phyloP scores from a whole-genome alignment of 2,797 vertebrate species.

The Sebastes vulpes region DNA sequence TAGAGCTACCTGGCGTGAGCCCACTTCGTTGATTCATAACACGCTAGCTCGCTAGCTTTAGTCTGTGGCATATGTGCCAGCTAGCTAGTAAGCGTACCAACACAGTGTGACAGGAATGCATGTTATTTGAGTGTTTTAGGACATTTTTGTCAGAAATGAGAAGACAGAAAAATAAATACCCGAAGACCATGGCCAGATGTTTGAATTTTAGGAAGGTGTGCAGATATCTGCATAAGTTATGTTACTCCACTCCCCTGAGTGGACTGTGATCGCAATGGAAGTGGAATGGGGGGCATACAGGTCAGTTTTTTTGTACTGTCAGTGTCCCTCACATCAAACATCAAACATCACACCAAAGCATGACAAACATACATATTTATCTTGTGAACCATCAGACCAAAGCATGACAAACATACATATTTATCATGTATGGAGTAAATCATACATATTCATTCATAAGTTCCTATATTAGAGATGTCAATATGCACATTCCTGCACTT shows the following conservation, averaged over 20 bases:
- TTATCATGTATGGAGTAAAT: conserved; percentile 40
- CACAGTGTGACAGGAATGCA: not conserved
- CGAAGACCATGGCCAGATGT: conserved; percentile 17
- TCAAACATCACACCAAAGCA: conserved; percentile 3
- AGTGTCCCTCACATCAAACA: conserved; percentile 16
- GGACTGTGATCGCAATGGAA: not conserved
- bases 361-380: conserved; percentile 49
- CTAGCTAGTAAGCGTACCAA: not conserved
- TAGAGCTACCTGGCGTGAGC: too few species aligned
- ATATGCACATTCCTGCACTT: conserved; percentile 33
- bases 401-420: conserved; percentile 43
- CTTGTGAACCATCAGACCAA: conserved; percentile 5
- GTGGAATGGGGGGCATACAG: not conserved
- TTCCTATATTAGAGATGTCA: conserved; percentile 29
- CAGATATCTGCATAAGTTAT: not conserved
- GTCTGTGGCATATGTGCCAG: too few species aligned
- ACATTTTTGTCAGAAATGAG: not conserved
- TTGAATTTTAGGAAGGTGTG: not conserved
- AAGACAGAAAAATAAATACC: not conserved
- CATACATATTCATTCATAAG: conserved; percentile 56
- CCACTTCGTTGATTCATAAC: too few species aligned
- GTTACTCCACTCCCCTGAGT: not conserved
- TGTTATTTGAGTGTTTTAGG: not conserved
- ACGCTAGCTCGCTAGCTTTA: too few species aligned
- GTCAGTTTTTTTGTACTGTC: conserved; percentile 1